Evolutionary conservation across 2,888 invertebrate species (phyloP).

Genomic region (Laothoe populi): DNA sequence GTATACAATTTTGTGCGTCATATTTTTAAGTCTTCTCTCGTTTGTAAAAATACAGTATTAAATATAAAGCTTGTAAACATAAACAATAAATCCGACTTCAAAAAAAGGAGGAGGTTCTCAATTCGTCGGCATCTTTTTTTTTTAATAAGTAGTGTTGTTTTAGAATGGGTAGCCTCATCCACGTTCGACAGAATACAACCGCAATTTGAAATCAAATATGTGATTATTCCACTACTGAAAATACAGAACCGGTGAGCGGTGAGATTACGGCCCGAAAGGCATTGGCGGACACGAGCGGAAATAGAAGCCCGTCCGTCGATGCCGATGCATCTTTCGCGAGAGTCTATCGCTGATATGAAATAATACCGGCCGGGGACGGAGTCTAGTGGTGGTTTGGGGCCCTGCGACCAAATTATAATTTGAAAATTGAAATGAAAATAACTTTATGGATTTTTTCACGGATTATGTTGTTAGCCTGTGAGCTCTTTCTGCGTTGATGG

Average conservation of each 20-base stretch:
- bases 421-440: too few species aligned
- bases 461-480: too few species aligned
- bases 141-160: too few species aligned
- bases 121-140: too few species aligned
- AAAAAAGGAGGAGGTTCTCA: too few species aligned
- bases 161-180: background rate
- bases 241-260: background rate
- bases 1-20: too few species aligned
- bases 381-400: background rate
- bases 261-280: background rate
- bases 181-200: background rate
- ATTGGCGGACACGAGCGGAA: constrained; percentile 6
- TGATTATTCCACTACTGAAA: background rate
- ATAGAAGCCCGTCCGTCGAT: constrained; percentile 3
- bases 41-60: too few species aligned
- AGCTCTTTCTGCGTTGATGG: too few species aligned
- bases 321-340: constrained; percentile 22
- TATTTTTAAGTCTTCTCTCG: too few species aligned
- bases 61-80: too few species aligned
- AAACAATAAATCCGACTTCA: too few species aligned
- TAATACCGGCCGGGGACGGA: constrained; percentile 2
- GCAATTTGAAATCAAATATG: constrained; percentile 1
- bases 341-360: constrained; percentile 22
- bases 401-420: background rate
- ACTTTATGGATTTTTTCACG: too few species aligned